Evolutionary conservation across 2,797 vertebrate genomes (phyloP), one percentile per base, ranked within the genome.

Genomic region (Babyrousa celebensis): DNA sequence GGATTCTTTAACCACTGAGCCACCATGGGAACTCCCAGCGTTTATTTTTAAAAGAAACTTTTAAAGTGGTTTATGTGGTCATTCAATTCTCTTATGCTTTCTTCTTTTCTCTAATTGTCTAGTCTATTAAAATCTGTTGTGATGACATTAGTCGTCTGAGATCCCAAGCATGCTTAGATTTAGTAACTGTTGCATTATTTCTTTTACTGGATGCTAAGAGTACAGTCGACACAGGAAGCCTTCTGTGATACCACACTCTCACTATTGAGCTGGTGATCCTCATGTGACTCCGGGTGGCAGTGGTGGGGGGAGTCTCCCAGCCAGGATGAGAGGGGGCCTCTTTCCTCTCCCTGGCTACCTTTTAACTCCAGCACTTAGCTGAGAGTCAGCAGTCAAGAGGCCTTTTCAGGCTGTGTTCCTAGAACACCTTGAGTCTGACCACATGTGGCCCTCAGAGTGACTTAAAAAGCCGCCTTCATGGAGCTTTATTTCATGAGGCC

Each of bases 401-500:
- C 88, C 75, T n/a, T 65, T 71, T 11, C 40, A 36, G 27, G 10
- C 6, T 60, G 27, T 75, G 48, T 77, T 86, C 58, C 60, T 85
- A 16, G 70, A 32, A 68, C 21, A 77, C 25, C 15, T 67, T 56
- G 63, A 32, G 15, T 70, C 68, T 68, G 9, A n/a, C 25, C 10
- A n/a, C 17, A 17, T 80, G 0, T 90, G 67, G 43, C 27, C 21
- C 40, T 58, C 36, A 88, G 25, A 54, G 79, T 75, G 85, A 12
- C 48, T 79, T 71, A 25, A 85, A 70, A 94, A 36, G 48, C 63
- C 62, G 77, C 18, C 5, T 21, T 65, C 32, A 8, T 75, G 67
- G 36, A 91, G 6, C 48, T 85, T 80, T 92, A 23, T 95, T 95
- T 94, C 5, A 85, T 56, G 54, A 92, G 56, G 54, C 62, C 10